phyloP scores from a whole-genome alignment of 2,888 invertebrate species.

The Gari tellinella region DNA sequence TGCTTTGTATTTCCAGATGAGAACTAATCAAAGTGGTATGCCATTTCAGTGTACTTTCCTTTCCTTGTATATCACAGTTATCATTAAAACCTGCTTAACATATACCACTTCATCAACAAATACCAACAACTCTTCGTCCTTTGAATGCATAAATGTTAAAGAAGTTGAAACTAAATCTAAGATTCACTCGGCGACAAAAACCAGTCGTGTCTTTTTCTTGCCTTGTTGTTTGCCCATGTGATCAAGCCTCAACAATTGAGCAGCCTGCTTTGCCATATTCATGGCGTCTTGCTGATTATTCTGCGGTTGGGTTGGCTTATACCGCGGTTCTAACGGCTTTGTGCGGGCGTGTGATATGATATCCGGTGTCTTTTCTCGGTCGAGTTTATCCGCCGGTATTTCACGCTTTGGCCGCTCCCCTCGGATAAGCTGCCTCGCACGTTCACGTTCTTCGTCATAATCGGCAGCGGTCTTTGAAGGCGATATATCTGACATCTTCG shows the following conservation, averaged over 20 bases:
- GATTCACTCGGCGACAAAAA: conserved; percentile 61
- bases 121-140: too few relatives aligned
- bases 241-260: conserved; percentile 62
- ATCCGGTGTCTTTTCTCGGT: conserved; percentile 48
- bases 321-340: conserved; percentile 46
- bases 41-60: too few relatives aligned
- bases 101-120: too few relatives aligned
- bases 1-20: too few relatives aligned
- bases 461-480: conserved; percentile 26
- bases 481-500: conserved; percentile 1
- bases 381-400: conserved; percentile 12
- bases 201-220: conserved; percentile 62
- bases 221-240: conserved; percentile 50
- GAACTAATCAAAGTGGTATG: too few relatives aligned
- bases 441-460: conserved; percentile 44
- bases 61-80: too few relatives aligned
- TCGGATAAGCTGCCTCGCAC: conserved; percentile 50
- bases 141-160: too few relatives aligned
- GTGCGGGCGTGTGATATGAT: conserved; percentile 54
- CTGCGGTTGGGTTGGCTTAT: conserved; percentile 29
- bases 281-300: conserved; percentile 37
- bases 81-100: too few relatives aligned
- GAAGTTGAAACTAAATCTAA: too few relatives aligned
- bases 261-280: conserved; percentile 67
- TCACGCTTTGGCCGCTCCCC: conserved; percentile 44